Evolutionary conservation across 2,888 invertebrate species (phyloP), one percentile per base, ranked within the genome.

Genomic region (Ptychoptera contaminata): DNA sequence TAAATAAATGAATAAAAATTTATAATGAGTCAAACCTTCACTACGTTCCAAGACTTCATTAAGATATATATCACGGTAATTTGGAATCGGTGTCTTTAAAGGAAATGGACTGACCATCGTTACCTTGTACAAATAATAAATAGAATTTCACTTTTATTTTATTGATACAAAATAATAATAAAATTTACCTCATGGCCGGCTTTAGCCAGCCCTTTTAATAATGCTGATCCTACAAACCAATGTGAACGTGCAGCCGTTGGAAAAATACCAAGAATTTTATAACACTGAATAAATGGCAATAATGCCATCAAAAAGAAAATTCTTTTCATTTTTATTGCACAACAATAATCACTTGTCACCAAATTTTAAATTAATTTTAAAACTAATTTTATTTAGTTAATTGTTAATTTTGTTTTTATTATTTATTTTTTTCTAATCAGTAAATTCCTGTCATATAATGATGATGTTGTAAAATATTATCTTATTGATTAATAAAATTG

Each of bases 111-210:
- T 23, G 7, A 23, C 23, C 23, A 23, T 23, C 4, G 23, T 48
- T 11, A 54, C 42, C 8, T 12, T 37, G 14, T 23, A 3, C 3
- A 23, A 7, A 23, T 23, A 23, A 23, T 7, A 23, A 23, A 23
- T 3, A 23, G 23, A 23, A 23, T n/a, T n/a, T n/a, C n/a, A n/a
- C n/a, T n/a, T n/a, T n/a, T n/a, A n/a, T n/a, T n/a, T n/a, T n/a
- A n/a, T n/a, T n/a, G n/a, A n/a, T n/a, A n/a, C n/a, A n/a, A n/a
- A n/a, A n/a, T 23, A 23, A 23, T 56, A 23, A 62, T 53, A 0
- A 63, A 48, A 1, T 60, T 62, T 2, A 67, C 58, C 8, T 64
- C 53, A 49, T 67, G 67, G 1, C 67, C 67, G 2, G 57, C 53
- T 9, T 50, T 50, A 2, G 56, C 56, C 23, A 67, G 50, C 1